Evolutionary conservation across 2,888 invertebrate species (phyloP), one percentile per base, ranked within the genome.

Genomic region (Chalcosyrphus nemorum): DNA sequence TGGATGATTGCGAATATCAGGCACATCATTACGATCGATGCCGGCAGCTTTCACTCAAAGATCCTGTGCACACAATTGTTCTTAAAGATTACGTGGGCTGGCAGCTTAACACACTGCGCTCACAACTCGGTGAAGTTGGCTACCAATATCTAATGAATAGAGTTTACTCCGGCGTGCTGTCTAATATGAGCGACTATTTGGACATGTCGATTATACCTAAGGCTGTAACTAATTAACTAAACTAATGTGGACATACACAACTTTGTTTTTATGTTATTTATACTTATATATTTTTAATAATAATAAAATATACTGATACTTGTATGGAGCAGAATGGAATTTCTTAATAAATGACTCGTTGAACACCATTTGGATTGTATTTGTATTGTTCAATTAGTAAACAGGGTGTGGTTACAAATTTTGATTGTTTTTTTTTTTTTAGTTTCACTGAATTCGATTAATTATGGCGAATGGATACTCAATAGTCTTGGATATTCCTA

Each of bases 41-140:
- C 72, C 93, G 94, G 59, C 94, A 94, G 88, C 93, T 94, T 88
- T 92, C 94, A 63, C 92, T 94, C 56, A 92, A 93, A 66, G 97
- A 98, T 92, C 96, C 97, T 32, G 95, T 98, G 17, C 95, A 96
- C 89, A 94, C 94, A 66, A 94, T 96, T 47, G 95, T 95, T 77
- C 92, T 98, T 61, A 93, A 94, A 86, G 94, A 94, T 87, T 95
- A 94, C 88, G 92, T 95, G 47, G 94, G 95, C 88, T 94, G 93
- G 87, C 96, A 96, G 93, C 94, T 95, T 90, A 91, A 89, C 61
- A 93, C 94, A 15, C 92, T 97, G 80, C 95, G 95, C 88, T 93
- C 93, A 78, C 94, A 95, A 90, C 92, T 97, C n/a, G 97, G 97
- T 0, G 93, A 93, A n/a, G 93, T 93, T 54, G 94, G 94, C 7